Percentiles rank a stretch among this genome's conserved stretches.
Conservation (phyloP, 2,888 invertebrate species). For the Eupithecia inturbata region DNA sequence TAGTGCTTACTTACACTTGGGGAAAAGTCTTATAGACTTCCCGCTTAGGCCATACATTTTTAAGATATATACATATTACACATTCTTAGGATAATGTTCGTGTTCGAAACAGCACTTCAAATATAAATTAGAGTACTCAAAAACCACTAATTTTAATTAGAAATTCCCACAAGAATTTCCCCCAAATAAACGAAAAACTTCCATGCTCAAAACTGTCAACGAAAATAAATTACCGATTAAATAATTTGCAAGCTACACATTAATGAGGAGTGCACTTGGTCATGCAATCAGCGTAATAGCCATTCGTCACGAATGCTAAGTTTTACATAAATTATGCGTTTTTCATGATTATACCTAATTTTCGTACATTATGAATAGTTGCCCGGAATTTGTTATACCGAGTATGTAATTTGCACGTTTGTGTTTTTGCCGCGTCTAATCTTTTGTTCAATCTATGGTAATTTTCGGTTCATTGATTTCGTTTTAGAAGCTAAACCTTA, state of each 20-base stretch:
- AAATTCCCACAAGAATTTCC: not conserved
- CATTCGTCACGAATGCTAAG: constrained; percentile 50
- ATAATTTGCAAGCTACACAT: constrained; percentile 61
- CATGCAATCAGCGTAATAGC: constrained; percentile 63
- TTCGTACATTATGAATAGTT: constrained; percentile 34
- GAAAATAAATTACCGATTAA: constrained; percentile 54
- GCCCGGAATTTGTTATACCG: constrained; percentile 17
- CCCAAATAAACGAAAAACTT: constrained; percentile 5
- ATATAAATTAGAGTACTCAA: not conserved
- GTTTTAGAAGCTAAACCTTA: not conserved
- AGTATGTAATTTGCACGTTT: constrained; percentile 9
- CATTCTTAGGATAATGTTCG: not conserved
- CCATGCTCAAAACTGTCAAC: constrained; percentile 34
- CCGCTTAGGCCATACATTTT: not conserved
- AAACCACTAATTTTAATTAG: constrained; percentile 10
- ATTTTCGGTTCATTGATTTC: not conserved
- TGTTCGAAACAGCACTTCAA: not conserved
- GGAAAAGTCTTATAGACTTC: not conserved
- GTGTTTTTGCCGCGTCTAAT: constrained; percentile 17
- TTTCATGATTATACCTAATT: constrained; percentile 45
- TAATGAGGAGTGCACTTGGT: constrained; percentile 55
- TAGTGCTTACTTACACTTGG: not conserved
- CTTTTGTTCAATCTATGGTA: constrained; percentile 18
- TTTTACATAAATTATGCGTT: constrained; percentile 39
- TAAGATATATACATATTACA: not conserved